Conservation (phyloP, 1,140 invertebrate species). For the Lepidotrigona ventralis region DNA sequence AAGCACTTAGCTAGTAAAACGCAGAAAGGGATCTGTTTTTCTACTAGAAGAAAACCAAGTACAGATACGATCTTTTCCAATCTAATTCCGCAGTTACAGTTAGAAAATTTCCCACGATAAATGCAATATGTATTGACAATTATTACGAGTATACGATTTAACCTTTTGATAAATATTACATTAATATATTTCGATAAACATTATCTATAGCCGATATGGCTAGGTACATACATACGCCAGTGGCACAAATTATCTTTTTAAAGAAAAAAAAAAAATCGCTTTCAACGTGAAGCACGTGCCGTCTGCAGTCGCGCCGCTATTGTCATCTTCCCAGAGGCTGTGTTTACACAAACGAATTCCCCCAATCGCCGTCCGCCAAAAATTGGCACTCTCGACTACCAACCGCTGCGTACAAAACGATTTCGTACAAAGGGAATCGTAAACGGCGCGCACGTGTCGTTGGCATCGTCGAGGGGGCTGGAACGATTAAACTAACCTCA, state of each 20-base stretch:
- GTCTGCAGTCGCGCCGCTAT: conserved; percentile 22
- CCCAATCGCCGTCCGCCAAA: background rate
- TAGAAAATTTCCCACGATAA: background rate
- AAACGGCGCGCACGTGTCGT: conserved; percentile 44
- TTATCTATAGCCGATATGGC: too few species aligned
- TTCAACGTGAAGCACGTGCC: conserved; percentile 28
- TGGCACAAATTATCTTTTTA: background rate
- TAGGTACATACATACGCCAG: background rate
- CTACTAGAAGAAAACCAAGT: background rate
- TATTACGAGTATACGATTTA: too few species aligned
- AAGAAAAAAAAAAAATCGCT: background rate
- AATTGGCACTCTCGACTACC: conserved; percentile 17
- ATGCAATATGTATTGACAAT: background rate
- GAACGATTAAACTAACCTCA: conserved; percentile 48
- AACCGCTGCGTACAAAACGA: background rate
- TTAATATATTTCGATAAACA: background rate
- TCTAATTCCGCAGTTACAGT: background rate
- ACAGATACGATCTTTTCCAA: conserved; percentile 26
- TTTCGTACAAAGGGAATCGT: conserved; percentile 39
- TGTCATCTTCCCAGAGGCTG: conserved; percentile 35
- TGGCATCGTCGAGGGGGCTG: conserved; percentile 7
- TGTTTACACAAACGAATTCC: conserved; percentile 41
- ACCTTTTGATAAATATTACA: background rate
- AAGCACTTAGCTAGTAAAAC: background rate
- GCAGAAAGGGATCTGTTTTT: conserved; percentile 26